Evolutionary conservation across 2,888 invertebrate species (phyloP), one percentile per base, ranked within the genome.

Genomic region (Rugalucina vietnamica): DNA sequence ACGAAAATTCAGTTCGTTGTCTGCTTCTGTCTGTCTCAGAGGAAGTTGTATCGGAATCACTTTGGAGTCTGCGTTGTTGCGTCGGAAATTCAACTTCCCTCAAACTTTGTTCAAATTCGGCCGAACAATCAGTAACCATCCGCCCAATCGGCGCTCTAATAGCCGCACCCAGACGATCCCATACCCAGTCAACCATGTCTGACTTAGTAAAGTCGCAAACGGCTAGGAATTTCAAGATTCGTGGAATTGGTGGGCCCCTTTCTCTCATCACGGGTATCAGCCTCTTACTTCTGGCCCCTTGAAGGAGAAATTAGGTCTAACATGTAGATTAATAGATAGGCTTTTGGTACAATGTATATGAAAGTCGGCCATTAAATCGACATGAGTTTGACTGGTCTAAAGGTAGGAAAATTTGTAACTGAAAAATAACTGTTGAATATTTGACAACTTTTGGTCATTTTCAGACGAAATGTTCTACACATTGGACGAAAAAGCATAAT

Each of bases 141-240:
- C 74, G 74, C 1, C 82, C 82, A 24, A 82, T 65, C 1, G 96
- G 96, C 50, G 98, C 98, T 0, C 98, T 98, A 83, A 98, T 95
- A 27, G 98, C 96, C 86, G 98, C 98, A 32, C 97, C 97, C 87
- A 98, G 97, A 97, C 76, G 97, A 95, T 82, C 97, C 97, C 91
- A 98, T 95, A n/a, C 98, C 96, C 69, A 93, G 65, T 91, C 92
- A 34, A 82, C 69, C 77, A 91, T 84, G 69, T 91, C 91, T 10
- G 78, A 43, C 73, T 90, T 91, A 29, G 91, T 90, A 85, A 86
- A 93, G 84, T 93, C 92, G 76, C 92, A 90, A 50, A 89, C 72
- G 1, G 91, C 90, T 24, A 93, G 88, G 78, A 89, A 89, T 10
- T 85, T 79, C 37, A 93, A 87, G 29, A 92, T 90, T 49, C 87